phyloP scores from a whole-genome alignment of 2,797 vertebrate genomes.

The Pitangus sulphuratus region DNA sequence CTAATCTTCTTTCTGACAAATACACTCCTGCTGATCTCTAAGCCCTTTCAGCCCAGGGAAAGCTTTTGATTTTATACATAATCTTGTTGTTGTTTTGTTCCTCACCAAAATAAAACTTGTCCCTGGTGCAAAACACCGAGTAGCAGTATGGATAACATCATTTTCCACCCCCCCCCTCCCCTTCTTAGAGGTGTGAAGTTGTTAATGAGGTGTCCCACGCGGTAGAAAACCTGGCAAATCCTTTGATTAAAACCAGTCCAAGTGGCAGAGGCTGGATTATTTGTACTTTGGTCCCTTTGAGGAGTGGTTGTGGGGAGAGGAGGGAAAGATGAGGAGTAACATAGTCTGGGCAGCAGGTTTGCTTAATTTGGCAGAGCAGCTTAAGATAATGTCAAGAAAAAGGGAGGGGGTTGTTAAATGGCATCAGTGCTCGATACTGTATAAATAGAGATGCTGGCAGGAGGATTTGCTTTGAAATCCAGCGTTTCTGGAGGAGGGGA shows the following conservation, averaged over 20 bases:
- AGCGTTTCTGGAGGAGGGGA: neutral
- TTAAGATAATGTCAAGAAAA: neutral
- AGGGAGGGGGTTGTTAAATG: neutral
- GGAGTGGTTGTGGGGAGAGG: neutral
- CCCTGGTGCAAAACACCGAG: fast-evolving
- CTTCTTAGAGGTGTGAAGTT: conserved; percentile 25
- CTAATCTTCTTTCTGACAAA: conserved; percentile 48
- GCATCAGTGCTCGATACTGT: neutral
- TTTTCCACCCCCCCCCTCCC: too few species aligned
- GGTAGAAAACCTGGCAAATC: neutral
- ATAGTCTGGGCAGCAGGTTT: neutral
- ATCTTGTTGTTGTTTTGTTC: conserved; percentile 48
- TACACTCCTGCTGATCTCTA: conserved; percentile 4
- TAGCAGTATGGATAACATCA: neutral
- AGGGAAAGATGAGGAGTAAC: neutral
- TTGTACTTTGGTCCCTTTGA: conserved; percentile 21
- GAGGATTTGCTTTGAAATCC: neutral
- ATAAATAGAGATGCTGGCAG: neutral
- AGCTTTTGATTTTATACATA: neutral
- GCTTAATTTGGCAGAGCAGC: neutral
- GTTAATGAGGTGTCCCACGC: conserved; percentile 50
- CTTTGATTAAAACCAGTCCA: conserved; percentile 55
- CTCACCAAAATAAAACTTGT: conserved; percentile 30
- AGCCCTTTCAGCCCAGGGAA: conserved; percentile 26
- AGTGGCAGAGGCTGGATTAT: conserved; percentile 13